Percentiles rank a stretch among this genome's conserved stretches.
Evolutionary conservation across 2,113 vertebrate genomes (phyloP).

Genomic region (Dolichotis patagonum): DNA sequence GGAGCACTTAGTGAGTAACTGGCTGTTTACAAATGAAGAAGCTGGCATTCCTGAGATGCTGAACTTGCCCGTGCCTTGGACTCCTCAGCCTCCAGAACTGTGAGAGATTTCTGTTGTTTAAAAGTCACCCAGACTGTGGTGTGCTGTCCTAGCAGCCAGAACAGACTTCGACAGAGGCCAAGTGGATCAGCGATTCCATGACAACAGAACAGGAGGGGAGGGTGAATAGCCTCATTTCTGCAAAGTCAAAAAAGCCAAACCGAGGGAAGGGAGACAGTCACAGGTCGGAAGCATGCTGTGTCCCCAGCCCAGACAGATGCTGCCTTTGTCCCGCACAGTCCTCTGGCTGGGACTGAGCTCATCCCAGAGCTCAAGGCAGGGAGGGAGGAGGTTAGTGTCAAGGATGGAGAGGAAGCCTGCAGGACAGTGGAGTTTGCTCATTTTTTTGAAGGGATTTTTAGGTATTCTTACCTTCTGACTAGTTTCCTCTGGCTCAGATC

Average conservation of each 20-base stretch:
- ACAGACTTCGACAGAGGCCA: background rate
- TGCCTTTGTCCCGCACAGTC: fast-evolving
- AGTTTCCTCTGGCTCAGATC: slow-evolving; percentile 32
- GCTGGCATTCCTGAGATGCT: background rate
- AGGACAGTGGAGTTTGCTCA: background rate
- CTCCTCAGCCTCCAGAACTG: background rate
- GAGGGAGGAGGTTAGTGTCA: background rate
- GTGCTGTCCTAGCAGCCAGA: background rate
- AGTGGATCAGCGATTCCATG: background rate
- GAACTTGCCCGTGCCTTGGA: background rate
- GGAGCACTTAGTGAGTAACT: background rate
- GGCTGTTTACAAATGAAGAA: background rate
- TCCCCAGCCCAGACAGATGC: background rate
- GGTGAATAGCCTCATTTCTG: background rate
- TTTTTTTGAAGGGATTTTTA: background rate
- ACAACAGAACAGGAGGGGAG: background rate
- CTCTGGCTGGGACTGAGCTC: background rate
- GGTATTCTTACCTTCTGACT: background rate
- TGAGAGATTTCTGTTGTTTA: background rate
- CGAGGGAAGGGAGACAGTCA: background rate
- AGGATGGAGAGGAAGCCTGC: background rate
- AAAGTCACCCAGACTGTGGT: background rate
- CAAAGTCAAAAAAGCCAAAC: background rate
- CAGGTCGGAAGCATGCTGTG: background rate
- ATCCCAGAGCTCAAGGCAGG: background rate